Conservation (phyloP, 2,113 vertebrate genomes). For the Siniperca knerii region DNA sequence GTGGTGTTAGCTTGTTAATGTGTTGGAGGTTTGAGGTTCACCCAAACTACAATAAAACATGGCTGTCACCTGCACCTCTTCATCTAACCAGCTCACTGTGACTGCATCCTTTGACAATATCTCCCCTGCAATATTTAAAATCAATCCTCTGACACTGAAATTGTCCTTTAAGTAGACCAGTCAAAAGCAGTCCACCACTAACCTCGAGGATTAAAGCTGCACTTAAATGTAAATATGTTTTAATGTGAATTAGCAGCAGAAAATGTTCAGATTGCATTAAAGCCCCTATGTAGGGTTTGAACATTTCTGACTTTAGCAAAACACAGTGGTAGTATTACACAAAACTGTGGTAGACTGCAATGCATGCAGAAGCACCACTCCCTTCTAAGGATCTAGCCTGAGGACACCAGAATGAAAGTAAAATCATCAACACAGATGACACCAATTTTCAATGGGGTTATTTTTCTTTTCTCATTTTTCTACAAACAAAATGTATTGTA, state of each 20-base stretch:
- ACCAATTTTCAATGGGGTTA: neutral
- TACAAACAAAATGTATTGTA: neutral
- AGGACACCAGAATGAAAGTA: slow-evolving; percentile 20
- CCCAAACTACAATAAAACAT: neutral
- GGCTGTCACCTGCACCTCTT: neutral
- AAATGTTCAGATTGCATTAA: slow-evolving; percentile 5
- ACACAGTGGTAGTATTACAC: slow-evolving; percentile 13
- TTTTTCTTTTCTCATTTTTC: neutral
- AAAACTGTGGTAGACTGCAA: neutral
- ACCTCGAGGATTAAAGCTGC: neutral
- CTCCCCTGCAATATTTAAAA: neutral
- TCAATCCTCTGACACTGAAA: neutral
- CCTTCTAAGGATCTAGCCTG: neutral
- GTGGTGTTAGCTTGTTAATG: neutral
- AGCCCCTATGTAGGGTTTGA: neutral
- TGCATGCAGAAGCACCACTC: neutral
- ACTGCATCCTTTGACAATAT: neutral
- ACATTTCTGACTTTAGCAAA: neutral
- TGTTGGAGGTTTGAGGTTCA: slow-evolving; percentile 24
- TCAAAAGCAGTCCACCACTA: neutral
- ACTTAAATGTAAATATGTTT: slow-evolving; percentile 11
- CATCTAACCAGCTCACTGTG: neutral
- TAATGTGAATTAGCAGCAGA: slow-evolving; percentile 5
- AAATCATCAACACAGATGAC: slow-evolving; percentile 18
- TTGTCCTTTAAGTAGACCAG: neutral